A percentile compares a stretch with the other conserved stretches of the same genome.
phyloP scores from a whole-genome alignment of 2,888 invertebrate species.

The Lithophane ornitopus region DNA sequence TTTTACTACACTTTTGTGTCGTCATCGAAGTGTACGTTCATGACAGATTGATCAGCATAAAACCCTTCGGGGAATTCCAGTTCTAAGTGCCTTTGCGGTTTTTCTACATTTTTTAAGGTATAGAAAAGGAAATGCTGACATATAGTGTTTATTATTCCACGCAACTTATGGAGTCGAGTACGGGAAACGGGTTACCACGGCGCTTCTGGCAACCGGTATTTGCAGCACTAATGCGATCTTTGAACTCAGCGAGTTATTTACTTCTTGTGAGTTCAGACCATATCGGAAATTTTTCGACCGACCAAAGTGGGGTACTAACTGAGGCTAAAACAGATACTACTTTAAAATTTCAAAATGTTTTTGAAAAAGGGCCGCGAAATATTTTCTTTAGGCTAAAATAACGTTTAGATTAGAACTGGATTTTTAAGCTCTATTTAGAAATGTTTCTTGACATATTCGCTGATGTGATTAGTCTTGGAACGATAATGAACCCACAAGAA shows the following conservation, averaged over 20 bases:
- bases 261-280: constrained; percentile 24
- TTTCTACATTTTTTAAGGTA: background rate
- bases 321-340: background rate
- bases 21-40: constrained; percentile 1
- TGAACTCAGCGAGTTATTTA: constrained; percentile 49
- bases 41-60: constrained; percentile 2
- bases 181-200: constrained; percentile 53
- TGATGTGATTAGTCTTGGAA: background rate
- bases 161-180: constrained; percentile 38
- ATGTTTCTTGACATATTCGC: background rate
- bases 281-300: background rate
- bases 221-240: constrained; percentile 54
- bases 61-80: constrained; percentile 18
- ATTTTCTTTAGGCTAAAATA: background rate
- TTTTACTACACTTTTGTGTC: constrained; percentile 13
- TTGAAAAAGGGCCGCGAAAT: too few relatives aligned
- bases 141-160: constrained; percentile 37
- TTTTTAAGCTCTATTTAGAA: background rate
- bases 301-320: background rate
- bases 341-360: background rate
- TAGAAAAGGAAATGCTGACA: constrained; percentile 11
- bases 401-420: background rate
- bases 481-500: background rate
- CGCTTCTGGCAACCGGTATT: constrained; percentile 55
- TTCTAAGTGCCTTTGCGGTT: background rate